Evolutionary conservation across 2,113 vertebrate species (phyloP).

Genomic region (Lycocorax pyrrhopterus): DNA sequence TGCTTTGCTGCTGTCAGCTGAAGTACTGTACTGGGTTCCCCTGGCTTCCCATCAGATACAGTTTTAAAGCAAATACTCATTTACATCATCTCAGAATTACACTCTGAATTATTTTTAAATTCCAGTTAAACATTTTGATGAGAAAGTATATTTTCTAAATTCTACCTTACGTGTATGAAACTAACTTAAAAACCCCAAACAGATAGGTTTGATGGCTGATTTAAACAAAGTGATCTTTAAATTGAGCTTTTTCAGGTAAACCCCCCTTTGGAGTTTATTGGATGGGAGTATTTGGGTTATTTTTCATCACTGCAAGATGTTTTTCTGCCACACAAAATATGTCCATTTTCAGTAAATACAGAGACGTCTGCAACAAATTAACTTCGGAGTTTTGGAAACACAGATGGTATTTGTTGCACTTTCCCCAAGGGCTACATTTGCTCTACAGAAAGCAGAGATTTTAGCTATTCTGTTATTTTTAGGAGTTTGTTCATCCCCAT

Average conservation of each 20-base stretch:
- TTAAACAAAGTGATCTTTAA: neutral
- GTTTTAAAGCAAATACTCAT: neutral
- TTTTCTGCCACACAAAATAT: slow-evolving; percentile 43
- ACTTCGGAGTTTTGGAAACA: neutral
- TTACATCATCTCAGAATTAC: neutral
- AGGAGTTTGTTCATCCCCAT: neutral
- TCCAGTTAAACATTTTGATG: neutral
- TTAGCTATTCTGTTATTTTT: slow-evolving; percentile 27
- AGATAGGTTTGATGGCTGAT: neutral
- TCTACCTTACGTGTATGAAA: neutral
- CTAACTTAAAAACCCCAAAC: rapidly evolving
- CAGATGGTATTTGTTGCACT: slow-evolving; percentile 57
- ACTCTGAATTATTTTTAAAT: neutral
- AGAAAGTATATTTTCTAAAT: neutral
- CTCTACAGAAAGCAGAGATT: neutral
- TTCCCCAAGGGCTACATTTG: slow-evolving; percentile 20
- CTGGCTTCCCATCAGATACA: neutral
- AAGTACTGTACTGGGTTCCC: neutral
- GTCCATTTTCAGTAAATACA: slow-evolving; percentile 44
- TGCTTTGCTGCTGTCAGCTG: neutral
- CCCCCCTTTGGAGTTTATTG: neutral
- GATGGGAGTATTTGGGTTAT: neutral
- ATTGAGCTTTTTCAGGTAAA: neutral
- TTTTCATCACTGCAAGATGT: slow-evolving; percentile 21
- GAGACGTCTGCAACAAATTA: slow-evolving; percentile 36